Conservation (phyloP, 2,888 invertebrate species). For the Eretmocerus hayati region DNA sequence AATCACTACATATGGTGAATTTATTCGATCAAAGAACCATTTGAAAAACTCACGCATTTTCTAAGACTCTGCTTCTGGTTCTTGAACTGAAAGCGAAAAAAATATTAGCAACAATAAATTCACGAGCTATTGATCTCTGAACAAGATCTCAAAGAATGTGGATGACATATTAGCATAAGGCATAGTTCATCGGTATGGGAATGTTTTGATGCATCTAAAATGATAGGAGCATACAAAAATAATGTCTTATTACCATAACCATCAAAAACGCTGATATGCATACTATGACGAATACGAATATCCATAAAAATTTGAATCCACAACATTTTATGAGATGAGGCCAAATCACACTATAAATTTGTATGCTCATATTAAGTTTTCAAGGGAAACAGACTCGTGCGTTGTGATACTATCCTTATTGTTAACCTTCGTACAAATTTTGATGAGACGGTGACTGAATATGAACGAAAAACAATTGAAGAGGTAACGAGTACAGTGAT, state of each 20-base stretch:
- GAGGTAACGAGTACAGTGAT: background rate
- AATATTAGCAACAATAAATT: too few relatives aligned
- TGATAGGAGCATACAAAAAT: too few relatives aligned
- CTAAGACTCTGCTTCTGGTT: slow-evolving; percentile 27
- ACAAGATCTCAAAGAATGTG: too few relatives aligned
- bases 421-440: background rate
- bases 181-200: too few relatives aligned
- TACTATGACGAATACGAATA: slow-evolving; percentile 32
- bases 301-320: slow-evolving; percentile 31
- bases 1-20: too few relatives aligned
- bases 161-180: too few relatives aligned
- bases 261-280: slow-evolving; percentile 30
- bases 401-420: too few relatives aligned
- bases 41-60: slow-evolving; percentile 29
- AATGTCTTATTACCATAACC: slow-evolving; percentile 34
- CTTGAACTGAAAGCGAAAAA: slow-evolving; percentile 31
- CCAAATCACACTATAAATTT: slow-evolving; percentile 29
- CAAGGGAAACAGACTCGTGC: too few relatives aligned
- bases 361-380: slow-evolving; percentile 13
- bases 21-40: too few relatives aligned
- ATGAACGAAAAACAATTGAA: background rate
- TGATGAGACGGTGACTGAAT: background rate
- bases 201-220: too few relatives aligned
- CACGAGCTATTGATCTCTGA: too few relatives aligned
- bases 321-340: slow-evolving; percentile 26